Base-by-base conservation (phyloP, 2,888 invertebrate genomes). In the Dryadula phaetusa region DNA sequence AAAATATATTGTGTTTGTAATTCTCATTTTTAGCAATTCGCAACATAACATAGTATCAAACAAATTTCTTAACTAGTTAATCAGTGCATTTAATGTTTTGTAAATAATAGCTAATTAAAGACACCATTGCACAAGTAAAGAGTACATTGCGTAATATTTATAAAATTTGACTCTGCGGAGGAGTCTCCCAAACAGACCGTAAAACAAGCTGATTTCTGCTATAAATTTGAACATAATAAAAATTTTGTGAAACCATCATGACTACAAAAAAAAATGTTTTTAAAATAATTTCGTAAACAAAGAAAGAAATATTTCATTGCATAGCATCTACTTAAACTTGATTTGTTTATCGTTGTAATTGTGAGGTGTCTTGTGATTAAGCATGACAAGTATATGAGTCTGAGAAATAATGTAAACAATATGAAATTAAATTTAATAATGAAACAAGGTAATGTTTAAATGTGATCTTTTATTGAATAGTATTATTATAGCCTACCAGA, bases 81-180 rank as follows among this genome's bases (percentile, higher is more conserved):
- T 65, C 65, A 70, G 61, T 47, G 54, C 64, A 20, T 60, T 64
- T 70, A 70, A 67, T 64, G 47, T 12, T 58, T 60, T 67, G 67
- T 56, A 64, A 69, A 69, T 66, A 67, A 64, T 46, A 61, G 28
- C 20, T 34, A 60, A 66, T 69, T 69, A 69, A 61, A 67, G 67
- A 34, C 61, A 67, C 56, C 61, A 70, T 70, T 70, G 47, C 67
- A 8, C 37, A 64, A 70, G 32, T 42, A 56, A 65, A 52, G 63
- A n/a, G 12, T 62, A 44, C 8, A 25, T 67, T 70, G 54, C 62
- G 49, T 70, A 67, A 70, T 52, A 34, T 32, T 6, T 53, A 64
- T 54, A 60, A 58, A 37, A 54, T 53, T 66, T 66, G 47, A 56
- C 20, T 56, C 22, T 66, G 60, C 46, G 42, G 61, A 40, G 61